Evolutionary conservation across 2,797 vertebrate genomes (phyloP).

Genomic region (Pogonophryne albipinna): DNA sequence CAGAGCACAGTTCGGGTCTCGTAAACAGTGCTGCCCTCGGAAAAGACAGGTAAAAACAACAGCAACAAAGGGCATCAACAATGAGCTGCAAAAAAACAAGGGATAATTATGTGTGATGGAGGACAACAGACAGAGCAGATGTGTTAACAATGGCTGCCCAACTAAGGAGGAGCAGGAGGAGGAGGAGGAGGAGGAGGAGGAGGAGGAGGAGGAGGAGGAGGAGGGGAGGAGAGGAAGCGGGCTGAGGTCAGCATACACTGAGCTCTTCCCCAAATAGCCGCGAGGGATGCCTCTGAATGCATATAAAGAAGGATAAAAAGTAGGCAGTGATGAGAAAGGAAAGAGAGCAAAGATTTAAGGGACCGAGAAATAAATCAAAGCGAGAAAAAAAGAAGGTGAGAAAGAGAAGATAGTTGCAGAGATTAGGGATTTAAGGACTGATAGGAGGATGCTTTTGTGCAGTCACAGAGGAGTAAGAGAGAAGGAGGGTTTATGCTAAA

Average conservation of each 20-base stretch:
- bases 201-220: slow-evolving; percentile 8
- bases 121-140: slow-evolving; percentile 58
- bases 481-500: slow-evolving; percentile 85
- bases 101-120: slow-evolving; percentile 76
- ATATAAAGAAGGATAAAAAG: slow-evolving; percentile 53
- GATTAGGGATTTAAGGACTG: slow-evolving; percentile 84
- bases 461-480: slow-evolving; percentile 79
- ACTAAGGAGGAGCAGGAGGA: slow-evolving; percentile 31
- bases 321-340: slow-evolving; percentile 49
- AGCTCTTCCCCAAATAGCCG: slow-evolving; percentile 67
- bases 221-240: slow-evolving; percentile 42
- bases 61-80: slow-evolving; percentile 57
- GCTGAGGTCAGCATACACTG: slow-evolving; percentile 75
- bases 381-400: slow-evolving; percentile 36
- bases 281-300: slow-evolving; percentile 66
- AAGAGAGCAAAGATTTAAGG: slow-evolving; percentile 58
- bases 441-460: slow-evolving; percentile 84
- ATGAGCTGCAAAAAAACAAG: slow-evolving; percentile 59
- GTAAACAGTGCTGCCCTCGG: slow-evolving; percentile 43
- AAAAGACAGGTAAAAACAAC: slow-evolving; percentile 54
- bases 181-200: too few relatives aligned
- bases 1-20: slow-evolving; percentile 45
- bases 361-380: slow-evolving; percentile 50
- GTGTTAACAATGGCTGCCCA: slow-evolving; percentile 65
- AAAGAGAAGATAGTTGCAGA: slow-evolving; percentile 69